A percentile compares a stretch with the other conserved stretches of the same genome.
phyloP scores from a whole-genome alignment of 92 coral and sea anemone species.

The Palythoa caribaeorum region DNA sequence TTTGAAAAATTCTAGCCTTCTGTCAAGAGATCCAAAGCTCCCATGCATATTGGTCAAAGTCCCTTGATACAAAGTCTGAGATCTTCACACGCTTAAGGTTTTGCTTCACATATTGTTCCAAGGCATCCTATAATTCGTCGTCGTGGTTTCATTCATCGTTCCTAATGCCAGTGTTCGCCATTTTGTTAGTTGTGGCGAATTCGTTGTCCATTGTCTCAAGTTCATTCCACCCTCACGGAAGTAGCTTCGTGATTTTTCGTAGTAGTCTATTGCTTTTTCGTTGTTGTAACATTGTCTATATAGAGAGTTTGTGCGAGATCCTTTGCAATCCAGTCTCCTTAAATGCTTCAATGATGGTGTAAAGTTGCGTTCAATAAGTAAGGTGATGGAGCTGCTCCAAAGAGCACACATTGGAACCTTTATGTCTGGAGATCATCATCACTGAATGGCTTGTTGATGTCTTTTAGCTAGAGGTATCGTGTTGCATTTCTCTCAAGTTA shows the following conservation, averaged over 20 bases:
- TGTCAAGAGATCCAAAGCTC: conserved; percentile 12
- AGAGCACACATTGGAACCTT: conserved; percentile 52
- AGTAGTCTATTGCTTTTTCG: conserved; percentile 35
- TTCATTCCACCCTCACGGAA: neutral
- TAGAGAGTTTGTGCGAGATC: conserved; percentile 44
- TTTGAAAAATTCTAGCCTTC: neutral
- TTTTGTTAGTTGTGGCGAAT: neutral
- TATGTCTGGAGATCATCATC: conserved; percentile 39
- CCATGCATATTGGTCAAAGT: conserved; percentile 14
- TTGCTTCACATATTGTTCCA: conserved; percentile 12
- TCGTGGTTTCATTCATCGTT: neutral
- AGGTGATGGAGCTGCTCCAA: conserved; percentile 58
- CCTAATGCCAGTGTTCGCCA: conserved; percentile 6
- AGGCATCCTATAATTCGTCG: conserved; percentile 2
- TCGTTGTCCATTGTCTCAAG: conserved; percentile 10
- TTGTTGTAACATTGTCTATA: conserved; percentile 54
- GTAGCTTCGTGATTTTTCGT: conserved; percentile 25
- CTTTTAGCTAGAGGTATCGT: too few species aligned
- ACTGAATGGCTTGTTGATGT: conserved; percentile 47
- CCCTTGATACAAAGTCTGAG: conserved; percentile 13
- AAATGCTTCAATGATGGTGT: conserved; percentile 44
- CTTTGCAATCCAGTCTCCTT: conserved; percentile 19
- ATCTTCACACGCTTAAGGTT: conserved; percentile 10
- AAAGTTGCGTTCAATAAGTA: conserved; percentile 59
- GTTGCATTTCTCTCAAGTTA: too few species aligned